Conservation (phyloP, 2,797 vertebrate genomes). For the Balearica regulorum region DNA sequence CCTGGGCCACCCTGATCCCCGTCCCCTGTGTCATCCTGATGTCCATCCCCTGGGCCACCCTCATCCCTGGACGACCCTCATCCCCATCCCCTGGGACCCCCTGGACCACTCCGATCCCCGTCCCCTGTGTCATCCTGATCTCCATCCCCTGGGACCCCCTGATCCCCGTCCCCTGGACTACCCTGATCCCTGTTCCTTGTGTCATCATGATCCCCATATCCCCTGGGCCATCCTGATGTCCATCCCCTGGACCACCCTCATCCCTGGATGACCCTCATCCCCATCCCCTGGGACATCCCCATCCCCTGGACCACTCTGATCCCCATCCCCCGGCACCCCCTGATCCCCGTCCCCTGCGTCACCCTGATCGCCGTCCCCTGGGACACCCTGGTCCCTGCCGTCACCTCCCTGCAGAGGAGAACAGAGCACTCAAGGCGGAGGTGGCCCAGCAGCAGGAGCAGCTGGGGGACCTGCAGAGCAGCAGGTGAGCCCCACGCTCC, state of each 20-base stretch:
- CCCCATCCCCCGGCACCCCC: neutral
- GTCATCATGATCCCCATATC: too few species aligned
- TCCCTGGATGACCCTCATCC: neutral
- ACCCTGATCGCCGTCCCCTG: too few species aligned
- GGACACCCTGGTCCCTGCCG: too few species aligned
- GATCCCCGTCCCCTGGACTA: neutral
- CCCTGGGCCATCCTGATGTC: rapidly evolving
- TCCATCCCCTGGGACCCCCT: too few species aligned
- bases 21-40: rapidly evolving
- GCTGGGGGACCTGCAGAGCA: neutral
- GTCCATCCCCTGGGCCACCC: rapidly evolving
- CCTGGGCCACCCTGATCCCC: neutral
- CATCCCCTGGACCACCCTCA: neutral
- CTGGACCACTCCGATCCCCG: rapidly evolving
- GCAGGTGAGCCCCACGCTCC: neutral
- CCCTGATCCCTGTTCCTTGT: neutral
- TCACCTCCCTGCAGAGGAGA: neutral
- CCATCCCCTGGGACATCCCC: neutral
- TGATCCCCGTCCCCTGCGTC: rapidly evolving
- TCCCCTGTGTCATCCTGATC: rapidly evolving
- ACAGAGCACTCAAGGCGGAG: rapidly evolving
- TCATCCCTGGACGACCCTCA: neutral
- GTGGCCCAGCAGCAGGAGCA: neutral
- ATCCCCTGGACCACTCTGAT: rapidly evolving
- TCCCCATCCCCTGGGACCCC: too few species aligned